Evolutionary conservation across 2,113 vertebrate genomes (phyloP).

Genomic region (Siniperca knerii): DNA sequence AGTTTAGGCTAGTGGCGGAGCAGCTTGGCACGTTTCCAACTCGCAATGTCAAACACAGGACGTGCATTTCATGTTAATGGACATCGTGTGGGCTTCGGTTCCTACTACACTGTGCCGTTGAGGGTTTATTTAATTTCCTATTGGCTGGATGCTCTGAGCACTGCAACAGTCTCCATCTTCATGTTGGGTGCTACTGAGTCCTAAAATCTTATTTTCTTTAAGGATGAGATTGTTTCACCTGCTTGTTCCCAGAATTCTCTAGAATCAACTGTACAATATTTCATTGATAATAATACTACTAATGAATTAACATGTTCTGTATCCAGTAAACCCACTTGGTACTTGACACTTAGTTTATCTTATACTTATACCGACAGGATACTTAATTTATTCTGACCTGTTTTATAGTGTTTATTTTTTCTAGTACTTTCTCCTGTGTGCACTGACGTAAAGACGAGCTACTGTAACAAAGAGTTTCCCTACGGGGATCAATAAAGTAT

Average conservation of each 20-base stretch:
- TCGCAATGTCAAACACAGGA: conserved; percentile 80
- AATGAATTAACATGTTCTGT: background rate
- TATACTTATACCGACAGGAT: too few species aligned
- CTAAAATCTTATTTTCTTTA: background rate
- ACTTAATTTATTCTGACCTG: too few species aligned
- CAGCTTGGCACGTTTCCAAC: conserved; percentile 72
- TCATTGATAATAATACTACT: background rate
- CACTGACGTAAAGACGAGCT: too few species aligned
- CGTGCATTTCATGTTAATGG: conserved; percentile 62
- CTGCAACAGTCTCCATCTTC: background rate
- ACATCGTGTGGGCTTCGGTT: background rate
- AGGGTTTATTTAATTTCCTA: conserved; percentile 13
- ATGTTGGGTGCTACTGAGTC: background rate
- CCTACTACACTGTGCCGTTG: conserved; percentile 1
- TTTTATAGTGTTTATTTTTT: too few species aligned
- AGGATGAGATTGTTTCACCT: background rate
- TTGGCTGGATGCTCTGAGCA: conserved; percentile 7
- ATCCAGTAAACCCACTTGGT: too few species aligned
- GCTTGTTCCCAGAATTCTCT: background rate
- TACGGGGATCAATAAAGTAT: too few species aligned
- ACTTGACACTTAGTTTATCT: too few species aligned
- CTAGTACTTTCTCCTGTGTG: too few species aligned
- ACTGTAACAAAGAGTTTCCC: too few species aligned
- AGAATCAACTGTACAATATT: background rate
- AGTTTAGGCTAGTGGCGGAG: conserved; percentile 27